Percentiles rank a stretch among this genome's conserved stretches.
These are phyloP conservation scores for Sepiola atlantica DNA, from an alignment of 2,888 invertebrate species.

Conservation along the genomic window DNA sequence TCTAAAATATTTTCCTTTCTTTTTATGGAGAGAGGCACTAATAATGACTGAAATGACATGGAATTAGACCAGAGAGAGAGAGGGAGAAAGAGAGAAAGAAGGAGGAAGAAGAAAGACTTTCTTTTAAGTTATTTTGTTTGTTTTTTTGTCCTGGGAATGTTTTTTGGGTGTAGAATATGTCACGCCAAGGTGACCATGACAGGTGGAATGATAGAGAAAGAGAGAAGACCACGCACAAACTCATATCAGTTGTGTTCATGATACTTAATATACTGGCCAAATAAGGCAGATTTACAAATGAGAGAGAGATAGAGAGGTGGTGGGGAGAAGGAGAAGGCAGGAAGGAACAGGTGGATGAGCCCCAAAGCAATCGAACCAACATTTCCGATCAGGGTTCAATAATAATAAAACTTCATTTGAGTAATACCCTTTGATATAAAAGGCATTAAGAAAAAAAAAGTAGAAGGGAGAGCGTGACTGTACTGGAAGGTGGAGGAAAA, in stretches of 20 bases:
- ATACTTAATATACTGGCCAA: not conserved
- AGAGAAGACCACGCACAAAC: not conserved
- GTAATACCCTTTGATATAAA: not conserved
- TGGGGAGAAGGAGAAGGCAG: too few relatives aligned
- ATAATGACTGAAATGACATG: conserved; percentile 1
- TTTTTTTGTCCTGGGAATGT: conserved; percentile 32
- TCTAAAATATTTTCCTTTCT: not conserved
- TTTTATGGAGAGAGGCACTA: conserved; percentile 15
- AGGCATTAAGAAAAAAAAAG: not conserved
- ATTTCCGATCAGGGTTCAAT: not conserved
- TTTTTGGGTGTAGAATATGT: not conserved
- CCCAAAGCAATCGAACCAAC: not conserved
- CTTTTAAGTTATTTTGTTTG: not conserved
- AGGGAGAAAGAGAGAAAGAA: not conserved
- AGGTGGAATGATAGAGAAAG: not conserved
- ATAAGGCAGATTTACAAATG: not conserved
- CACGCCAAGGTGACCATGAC: conserved; percentile 3
- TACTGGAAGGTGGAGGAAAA: not conserved
- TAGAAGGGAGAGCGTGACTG: not conserved
- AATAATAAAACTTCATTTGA: not conserved
- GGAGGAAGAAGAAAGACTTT: not conserved
- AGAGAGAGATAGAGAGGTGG: too few relatives aligned
- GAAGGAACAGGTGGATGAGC: not conserved
- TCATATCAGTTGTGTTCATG: not conserved
- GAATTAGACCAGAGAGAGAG: not conserved